phyloP scores from a whole-genome alignment of 2,888 invertebrate species.

The Volucella inanis region DNA sequence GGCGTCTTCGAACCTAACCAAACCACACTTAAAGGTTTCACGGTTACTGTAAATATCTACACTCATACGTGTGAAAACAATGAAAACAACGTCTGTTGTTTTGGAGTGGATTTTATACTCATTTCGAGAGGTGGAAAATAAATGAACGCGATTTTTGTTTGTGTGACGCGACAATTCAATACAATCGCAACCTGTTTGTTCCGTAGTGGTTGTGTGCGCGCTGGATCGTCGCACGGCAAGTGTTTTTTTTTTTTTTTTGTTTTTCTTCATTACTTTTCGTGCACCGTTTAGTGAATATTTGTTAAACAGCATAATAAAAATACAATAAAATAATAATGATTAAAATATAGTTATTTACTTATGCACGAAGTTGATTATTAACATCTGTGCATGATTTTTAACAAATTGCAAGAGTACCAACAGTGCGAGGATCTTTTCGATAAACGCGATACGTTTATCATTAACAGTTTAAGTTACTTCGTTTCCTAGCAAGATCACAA shows the following conservation, averaged over 20 bases:
- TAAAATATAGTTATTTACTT: too few species aligned
- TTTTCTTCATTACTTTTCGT: background rate
- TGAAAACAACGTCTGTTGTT: too few species aligned
- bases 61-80: too few species aligned
- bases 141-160: conserved; percentile 55
- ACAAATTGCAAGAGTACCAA: conserved; percentile 9
- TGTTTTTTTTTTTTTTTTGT: conserved; percentile 2
- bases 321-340: background rate
- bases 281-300: conserved; percentile 11
- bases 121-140: conserved; percentile 49
- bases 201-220: conserved; percentile 38
- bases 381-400: conserved; percentile 28
- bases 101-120: too few species aligned
- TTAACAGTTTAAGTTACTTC: background rate
- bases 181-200: conserved; percentile 56
- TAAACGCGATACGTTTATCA: conserved; percentile 54
- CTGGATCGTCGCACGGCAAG: conserved; percentile 36
- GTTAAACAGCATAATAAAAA: conserved; percentile 1
- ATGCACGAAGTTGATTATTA: background rate
- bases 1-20: too few species aligned
- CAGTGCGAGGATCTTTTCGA: conserved; percentile 27
- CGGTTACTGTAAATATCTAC: too few species aligned
- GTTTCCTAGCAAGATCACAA: background rate
- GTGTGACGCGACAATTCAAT: conserved; percentile 53
- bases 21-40: too few species aligned